A percentile compares a stretch with the other conserved stretches of the same genome.
Conservation (phyloP, 35 echinoderm and acorn worm species). For the Hemicentrotus pulcherrimus region DNA sequence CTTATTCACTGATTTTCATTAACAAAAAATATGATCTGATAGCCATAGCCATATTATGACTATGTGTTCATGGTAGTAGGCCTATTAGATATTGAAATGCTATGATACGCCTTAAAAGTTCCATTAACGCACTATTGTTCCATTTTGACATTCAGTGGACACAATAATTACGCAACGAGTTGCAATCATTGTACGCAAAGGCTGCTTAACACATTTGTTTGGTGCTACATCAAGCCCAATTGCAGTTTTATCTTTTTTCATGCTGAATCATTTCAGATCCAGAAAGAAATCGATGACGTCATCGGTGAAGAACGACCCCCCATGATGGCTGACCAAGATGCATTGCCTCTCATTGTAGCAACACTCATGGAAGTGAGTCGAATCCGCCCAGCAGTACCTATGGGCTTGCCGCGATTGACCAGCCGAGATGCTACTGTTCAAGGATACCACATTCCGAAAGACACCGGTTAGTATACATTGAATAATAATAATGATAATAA, state of each 20-base stretch:
- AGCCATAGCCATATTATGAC: too few species aligned
- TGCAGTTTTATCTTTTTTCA: not conserved
- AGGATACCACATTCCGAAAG: constrained; percentile 29
- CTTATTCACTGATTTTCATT: too few species aligned
- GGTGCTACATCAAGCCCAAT: not conserved
- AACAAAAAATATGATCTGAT: too few species aligned
- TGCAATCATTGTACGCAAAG: not conserved
- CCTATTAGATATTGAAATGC: too few species aligned
- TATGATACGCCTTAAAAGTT: too few species aligned
- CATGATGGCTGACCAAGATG: constrained; percentile 12
- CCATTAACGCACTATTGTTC: not conserved
- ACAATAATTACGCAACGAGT: too few species aligned
- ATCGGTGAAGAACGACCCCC: constrained; percentile 41
- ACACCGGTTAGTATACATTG: not conserved
- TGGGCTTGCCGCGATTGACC: not conserved
- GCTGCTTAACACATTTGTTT: not conserved
- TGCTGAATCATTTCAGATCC: not conserved
- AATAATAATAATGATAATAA: not conserved
- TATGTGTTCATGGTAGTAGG: too few species aligned
- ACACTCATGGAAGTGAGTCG: constrained; percentile 55
- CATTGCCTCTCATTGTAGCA: constrained; percentile 34
- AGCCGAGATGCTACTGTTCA: not conserved
- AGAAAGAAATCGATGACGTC: constrained; percentile 53
- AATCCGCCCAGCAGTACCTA: not conserved
- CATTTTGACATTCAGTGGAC: not conserved